phyloP scores from a whole-genome alignment of 2,888 invertebrate genomes.

The Blastobasis adustella region DNA sequence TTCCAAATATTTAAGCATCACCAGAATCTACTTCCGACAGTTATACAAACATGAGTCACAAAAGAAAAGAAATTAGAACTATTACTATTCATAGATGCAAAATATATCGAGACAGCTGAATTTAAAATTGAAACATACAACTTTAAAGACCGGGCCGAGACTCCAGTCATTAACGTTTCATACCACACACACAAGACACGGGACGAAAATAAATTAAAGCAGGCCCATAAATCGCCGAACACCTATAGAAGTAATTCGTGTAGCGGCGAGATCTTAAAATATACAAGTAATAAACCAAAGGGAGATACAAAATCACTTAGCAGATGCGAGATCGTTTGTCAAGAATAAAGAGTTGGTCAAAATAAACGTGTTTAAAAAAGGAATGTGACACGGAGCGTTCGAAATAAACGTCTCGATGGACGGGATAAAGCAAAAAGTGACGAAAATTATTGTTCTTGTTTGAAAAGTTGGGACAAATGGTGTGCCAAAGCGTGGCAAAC shows the following conservation, averaged over 20 bases:
- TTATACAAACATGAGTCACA: no score
- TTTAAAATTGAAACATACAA: no score
- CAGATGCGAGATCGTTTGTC: slow-evolving; percentile 28
- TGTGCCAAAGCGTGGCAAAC: slow-evolving; percentile 3
- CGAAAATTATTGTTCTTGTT: slow-evolving; percentile 11
- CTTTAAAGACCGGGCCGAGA: no score
- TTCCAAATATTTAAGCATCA: no score
- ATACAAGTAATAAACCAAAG: slow-evolving; percentile 26
- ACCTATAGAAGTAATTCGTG: slow-evolving; percentile 24
- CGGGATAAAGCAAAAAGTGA: slow-evolving; percentile 8
- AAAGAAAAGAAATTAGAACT: no score
- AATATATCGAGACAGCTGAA: no score
- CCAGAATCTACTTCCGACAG: no score
- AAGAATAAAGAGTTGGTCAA: slow-evolving; percentile 18
- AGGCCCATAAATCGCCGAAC: slow-evolving; percentile 23
- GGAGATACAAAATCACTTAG: slow-evolving; percentile 20
- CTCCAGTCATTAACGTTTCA: not conserved
- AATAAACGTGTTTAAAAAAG: slow-evolving; percentile 3
- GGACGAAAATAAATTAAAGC: slow-evolving; percentile 4
- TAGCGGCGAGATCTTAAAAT: slow-evolving; percentile 24
- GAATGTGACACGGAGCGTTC: no score
- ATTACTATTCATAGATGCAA: no score
- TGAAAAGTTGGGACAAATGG: slow-evolving; percentile 10
- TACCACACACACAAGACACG: not conserved
- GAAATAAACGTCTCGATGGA: not conserved